Evolutionary conservation across 2,113 vertebrate species (phyloP), one percentile per base, ranked within the genome.

Genomic region (Periophthalmodon schlosseri): DNA sequence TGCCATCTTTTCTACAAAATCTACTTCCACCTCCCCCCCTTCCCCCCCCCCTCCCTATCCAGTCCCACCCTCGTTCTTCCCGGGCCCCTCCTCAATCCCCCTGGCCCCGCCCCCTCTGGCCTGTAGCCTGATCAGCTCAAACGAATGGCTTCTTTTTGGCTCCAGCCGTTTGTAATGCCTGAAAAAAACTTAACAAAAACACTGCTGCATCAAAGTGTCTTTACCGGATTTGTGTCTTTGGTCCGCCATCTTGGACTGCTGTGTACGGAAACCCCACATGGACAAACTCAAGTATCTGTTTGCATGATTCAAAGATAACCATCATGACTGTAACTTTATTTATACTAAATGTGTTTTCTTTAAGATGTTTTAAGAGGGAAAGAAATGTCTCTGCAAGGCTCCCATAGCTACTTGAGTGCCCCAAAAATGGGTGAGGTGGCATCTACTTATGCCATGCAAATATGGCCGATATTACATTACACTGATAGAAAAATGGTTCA

Each of bases 131-230:
- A 79, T 82, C 72, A 89, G 86, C 87, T 86, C 81, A 81, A 82
- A 18, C 28, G 85, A 86, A 87, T 91, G 89, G 88, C 89, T 89
- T 91, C 71, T 33, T 63, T 63, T 63, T 84, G 77, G 87, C 86
- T 67, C 74, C 72, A 73, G 82, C 77, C 79, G 78, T 77, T 46
- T 85, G 50, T 85, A 82, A 56, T 90, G 88, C 84, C 79, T 89
- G 86, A 83, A 81, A 50, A 11, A 39, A n/a, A 11, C 5, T 21
- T 3, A 36, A 36, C 16, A 18, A 36, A 34, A 64, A 64, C 23
- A 33, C 14, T 28, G 58, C 28, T 65, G 33, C 34, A 39, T 18
- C 16, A 9, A 20, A 21, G 20, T 44, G 34, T 65, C 36, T 65
- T 36, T 39, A 13, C 63, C 33, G 18, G 63, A 36, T 65, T n/a